Base-by-base conservation (phyloP, 1,140 invertebrate genomes). In the Aphelenchoides avenae region DNA sequence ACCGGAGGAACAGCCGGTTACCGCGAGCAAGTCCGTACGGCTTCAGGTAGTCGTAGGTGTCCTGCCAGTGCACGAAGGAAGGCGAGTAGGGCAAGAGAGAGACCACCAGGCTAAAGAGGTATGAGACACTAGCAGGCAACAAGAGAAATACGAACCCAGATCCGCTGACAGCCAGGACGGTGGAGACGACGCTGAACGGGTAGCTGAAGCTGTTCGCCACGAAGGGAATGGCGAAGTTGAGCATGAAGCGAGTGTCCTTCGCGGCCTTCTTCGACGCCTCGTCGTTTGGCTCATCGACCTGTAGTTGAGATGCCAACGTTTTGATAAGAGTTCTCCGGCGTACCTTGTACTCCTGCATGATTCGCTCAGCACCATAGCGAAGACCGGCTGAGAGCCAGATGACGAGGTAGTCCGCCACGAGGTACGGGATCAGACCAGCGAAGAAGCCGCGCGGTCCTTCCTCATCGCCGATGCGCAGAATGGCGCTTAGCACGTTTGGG, bases 61-160 rank as follows among this genome's bases (percentile, higher is more conserved):
- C 68, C 20, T 46, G 34, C 72, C 72, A 75, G 40, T 69, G 52
- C 26, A 30, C 37, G 55, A 77, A 77, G 11, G 53, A 3, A 31
- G 72, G 72, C 24, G 71, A 52, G 36, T 74, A 77, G 9, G 72
- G 72, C 4, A 77, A 53, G 48, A 77, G 61, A 9, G 71, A 75
- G 18, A 77, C 74, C 6, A 59, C 64, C 9, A 75, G 55, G 3
- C 71, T 76, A 34, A 75, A 75, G 18, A 67, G 61, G 41, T 5
- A 4, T 2, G 11, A 61, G 33, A 46, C 20, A 41, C 37, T 15
- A 59, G 13, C 0, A 29, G 5, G 36, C 39, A 57, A 42, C 18
- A 65, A 50, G 41, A 11, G 15, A 29, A 55, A 52, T 20, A 26
- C 39, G n/a, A n/a, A 68, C 65, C 60, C 61, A 11, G 72, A 75